Evolutionary conservation across 2,888 invertebrate genomes (phyloP), one percentile per base, ranked within the genome.

Genomic region (Limnephilus auricula): DNA sequence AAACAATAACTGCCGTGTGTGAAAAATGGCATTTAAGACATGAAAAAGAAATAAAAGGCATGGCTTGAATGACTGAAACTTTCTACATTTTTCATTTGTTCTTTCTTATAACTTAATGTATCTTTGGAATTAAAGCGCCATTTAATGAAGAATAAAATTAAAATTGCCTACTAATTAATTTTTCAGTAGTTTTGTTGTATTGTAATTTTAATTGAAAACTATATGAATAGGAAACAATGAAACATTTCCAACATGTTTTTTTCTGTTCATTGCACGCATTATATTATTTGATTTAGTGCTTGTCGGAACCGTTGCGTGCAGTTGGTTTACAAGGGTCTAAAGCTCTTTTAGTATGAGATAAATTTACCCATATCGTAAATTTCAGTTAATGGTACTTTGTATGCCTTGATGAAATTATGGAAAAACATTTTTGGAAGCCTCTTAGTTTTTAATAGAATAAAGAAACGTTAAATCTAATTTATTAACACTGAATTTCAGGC

Each of bases 331-430:
- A 40, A 85, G 85, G 85, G 85, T 85, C 45, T 34, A 85, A 40
- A 85, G 85, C 45, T 85, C 40, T 85, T 85, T 85, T 85, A 85
- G 40, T 85, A 32, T n/a, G 85, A 85, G 85, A 85, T 85, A 40
- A 85, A 85, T 85, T 85, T 85, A 85, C 85, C 37, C 40, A 37
- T 40, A 34, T 40, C 85, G n/a, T 85, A 85, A 85, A 85, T 85
- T 85, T 85, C 1, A 40, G 85, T 37, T 37, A 82, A 45, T 40
- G 85, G 37, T 40, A 34, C n/a, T 85, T 85, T 40, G 40, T 37
- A 45, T 85, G 25, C 65, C 65, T 65, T 65, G 65, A 65, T 65
- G 65, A 65, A 65, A 65, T 25, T 65, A n/a, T 65, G 65, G 25
- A 65, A 50, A 65, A 65, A 65, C 25, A 65, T 65, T 65, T 65